Evolutionary conservation across 2,797 vertebrate species (phyloP).

Genomic region (Callimico goeldii): DNA sequence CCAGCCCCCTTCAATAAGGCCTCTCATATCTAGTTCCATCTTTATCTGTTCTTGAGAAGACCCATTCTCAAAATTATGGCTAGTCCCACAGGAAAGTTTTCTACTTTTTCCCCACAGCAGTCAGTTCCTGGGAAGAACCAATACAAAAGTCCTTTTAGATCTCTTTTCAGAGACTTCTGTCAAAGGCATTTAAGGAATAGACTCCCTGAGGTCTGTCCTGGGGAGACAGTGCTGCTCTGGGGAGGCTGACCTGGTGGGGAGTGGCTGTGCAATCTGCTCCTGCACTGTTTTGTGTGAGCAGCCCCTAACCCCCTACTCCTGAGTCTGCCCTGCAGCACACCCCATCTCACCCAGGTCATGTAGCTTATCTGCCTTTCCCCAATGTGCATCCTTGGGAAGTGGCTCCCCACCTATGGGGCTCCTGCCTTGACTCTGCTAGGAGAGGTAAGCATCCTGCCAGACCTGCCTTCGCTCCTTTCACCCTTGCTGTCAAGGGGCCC

Average conservation of each 20-base stretch:
- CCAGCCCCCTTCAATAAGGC: neutral
- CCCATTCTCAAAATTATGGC: neutral
- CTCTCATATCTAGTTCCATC: neutral
- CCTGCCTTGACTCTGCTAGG: neutral
- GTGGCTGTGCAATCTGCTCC: neutral
- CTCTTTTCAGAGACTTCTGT: neutral
- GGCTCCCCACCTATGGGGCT: too few species aligned
- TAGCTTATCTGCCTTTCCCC: neutral
- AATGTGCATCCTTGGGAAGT: too few species aligned
- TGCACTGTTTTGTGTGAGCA: neutral
- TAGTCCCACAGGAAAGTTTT: neutral
- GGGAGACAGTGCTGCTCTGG: too few species aligned
- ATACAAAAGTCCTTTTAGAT: neutral
- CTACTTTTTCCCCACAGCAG: neutral
- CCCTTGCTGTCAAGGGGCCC: too few species aligned
- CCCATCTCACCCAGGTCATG: too few species aligned
- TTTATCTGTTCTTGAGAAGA: neutral
- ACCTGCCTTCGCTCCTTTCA: neutral
- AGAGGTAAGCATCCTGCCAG: slow-evolving; percentile 80
- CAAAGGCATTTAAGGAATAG: neutral
- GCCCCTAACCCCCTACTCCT: neutral
- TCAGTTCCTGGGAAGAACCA: neutral
- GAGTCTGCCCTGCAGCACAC: slow-evolving; percentile 48
- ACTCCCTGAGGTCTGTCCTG: too few species aligned
- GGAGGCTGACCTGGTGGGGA: neutral